Conservation (phyloP, 2,888 invertebrate species). For the Clepsis dumicolana region DNA sequence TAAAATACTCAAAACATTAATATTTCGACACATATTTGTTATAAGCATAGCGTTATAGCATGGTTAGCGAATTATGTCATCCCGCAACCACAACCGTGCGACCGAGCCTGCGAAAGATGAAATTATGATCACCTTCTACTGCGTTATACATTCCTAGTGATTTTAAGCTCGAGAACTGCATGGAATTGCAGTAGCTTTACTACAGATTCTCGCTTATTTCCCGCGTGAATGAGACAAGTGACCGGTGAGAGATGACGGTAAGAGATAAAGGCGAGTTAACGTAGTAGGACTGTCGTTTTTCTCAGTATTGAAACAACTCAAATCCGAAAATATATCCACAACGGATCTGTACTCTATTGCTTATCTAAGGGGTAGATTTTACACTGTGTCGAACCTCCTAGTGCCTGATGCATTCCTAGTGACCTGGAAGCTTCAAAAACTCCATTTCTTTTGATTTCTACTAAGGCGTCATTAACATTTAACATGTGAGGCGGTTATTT, state of each 20-base stretch:
- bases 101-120: background rate
- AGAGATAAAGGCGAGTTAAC: background rate
- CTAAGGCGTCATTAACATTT: conserved; percentile 7
- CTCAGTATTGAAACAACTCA: background rate
- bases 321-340: background rate
- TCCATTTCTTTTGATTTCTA: background rate
- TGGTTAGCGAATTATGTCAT: background rate
- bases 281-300: background rate
- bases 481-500: background rate
- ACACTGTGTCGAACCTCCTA: background rate
- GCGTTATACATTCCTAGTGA: background rate
- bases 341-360: background rate
- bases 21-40: background rate
- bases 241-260: background rate
- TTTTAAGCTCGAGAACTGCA: background rate
- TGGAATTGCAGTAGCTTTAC: background rate
- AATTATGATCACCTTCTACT: background rate
- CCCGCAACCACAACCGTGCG: background rate
- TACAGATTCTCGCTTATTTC: background rate
- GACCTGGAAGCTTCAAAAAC: background rate
- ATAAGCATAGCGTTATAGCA: background rate
- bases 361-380: background rate
- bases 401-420: background rate
- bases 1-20: too few species aligned
- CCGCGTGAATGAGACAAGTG: background rate